Percentiles rank a stretch among this genome's conserved stretches.
phyloP scores from a whole-genome alignment of 2,797 vertebrate genomes.

The Molossus alvarezi region DNA sequence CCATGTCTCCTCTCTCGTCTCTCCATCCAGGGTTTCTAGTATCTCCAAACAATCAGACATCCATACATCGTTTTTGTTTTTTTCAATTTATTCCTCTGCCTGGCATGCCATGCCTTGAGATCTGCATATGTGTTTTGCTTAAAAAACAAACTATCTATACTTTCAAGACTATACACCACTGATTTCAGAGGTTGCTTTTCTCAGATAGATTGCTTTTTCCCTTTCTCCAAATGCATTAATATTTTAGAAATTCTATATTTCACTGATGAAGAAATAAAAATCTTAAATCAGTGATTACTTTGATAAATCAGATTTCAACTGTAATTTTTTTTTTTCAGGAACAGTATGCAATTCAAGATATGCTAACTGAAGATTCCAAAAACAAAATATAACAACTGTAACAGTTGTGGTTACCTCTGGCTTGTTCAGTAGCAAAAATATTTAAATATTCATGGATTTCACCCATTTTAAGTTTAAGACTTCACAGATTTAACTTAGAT shows the following conservation, averaged over 20 bases:
- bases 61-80: not conserved
- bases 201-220: not conserved
- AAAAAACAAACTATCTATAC: not conserved
- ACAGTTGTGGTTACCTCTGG: not conserved
- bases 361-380: not conserved
- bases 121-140: not conserved
- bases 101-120: not conserved
- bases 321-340: not conserved
- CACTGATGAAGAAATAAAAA: not conserved
- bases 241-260: constrained; percentile 2
- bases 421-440: constrained; percentile 50
- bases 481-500: constrained; percentile 28
- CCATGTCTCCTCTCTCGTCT: not conserved
- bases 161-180: not conserved
- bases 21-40: not conserved
- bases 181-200: not conserved
- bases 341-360: not conserved
- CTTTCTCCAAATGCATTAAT: not conserved
- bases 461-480: not conserved
- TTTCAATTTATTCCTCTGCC: not conserved
- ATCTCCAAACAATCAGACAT: not conserved
- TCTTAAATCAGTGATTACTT: not conserved
- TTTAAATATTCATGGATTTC: constrained; percentile 22
- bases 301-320: not conserved
- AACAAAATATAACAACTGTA: not conserved